Percentiles rank a stretch among this genome's conserved stretches.
phyloP scores from a whole-genome alignment of 1,140 invertebrate genomes.

The Pseudachorutes palmiensis region DNA sequence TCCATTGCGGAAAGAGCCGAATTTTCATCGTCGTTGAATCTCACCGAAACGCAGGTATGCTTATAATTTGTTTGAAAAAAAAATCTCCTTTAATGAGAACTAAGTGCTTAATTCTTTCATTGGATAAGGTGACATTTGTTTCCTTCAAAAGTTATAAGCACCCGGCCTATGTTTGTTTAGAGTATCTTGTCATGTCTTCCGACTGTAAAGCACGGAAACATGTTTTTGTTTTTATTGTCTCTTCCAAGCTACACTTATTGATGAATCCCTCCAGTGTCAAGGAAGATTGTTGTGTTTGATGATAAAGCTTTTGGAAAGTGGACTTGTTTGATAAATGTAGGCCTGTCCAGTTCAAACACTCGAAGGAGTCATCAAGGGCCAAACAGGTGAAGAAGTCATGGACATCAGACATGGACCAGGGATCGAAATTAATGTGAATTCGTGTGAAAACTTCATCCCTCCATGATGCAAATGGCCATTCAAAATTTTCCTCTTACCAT shows the following conservation, averaged over 20 bases:
- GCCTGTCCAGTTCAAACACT: slow-evolving; percentile 6
- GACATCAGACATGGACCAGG: neutral
- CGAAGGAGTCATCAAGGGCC: neutral
- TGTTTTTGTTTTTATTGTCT: slow-evolving; percentile 1
- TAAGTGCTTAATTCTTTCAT: neutral
- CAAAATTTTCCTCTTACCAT: too few species aligned
- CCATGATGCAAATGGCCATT: too few species aligned
- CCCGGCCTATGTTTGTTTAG: too few species aligned
- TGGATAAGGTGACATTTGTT: neutral
- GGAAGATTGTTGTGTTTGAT: too few species aligned
- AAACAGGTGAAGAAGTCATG: neutral
- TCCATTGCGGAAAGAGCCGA: slow-evolving; percentile 59
- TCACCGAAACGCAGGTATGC: slow-evolving; percentile 57
- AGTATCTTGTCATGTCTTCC: too few species aligned
- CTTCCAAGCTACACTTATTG: too few species aligned
- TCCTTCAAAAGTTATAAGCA: neutral
- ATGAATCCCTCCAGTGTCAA: too few species aligned
- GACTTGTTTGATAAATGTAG: neutral
- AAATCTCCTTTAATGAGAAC: too few species aligned
- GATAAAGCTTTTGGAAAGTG: neutral
- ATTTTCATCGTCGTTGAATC: slow-evolving; percentile 52
- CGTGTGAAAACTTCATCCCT: neutral
- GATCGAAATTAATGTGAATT: slow-evolving; percentile 3
- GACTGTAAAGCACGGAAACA: neutral
- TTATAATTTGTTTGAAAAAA: neutral